Conservation (phyloP, 2,113 vertebrate genomes). For the Suncus etruscus region DNA sequence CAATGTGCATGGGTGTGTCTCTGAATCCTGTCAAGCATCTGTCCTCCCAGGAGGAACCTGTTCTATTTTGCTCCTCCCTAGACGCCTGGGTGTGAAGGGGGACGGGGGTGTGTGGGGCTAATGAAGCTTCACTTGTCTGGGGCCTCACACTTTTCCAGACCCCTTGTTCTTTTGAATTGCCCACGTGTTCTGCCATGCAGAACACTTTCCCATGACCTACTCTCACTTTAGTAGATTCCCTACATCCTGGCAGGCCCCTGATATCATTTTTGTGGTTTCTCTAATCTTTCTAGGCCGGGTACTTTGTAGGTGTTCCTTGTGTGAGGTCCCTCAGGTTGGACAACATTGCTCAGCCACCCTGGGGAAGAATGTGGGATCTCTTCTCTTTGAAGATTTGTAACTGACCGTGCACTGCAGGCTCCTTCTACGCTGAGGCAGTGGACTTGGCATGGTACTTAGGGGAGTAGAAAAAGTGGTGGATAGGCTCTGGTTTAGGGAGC, state of each 20-base stretch:
- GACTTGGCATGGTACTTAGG: neutral
- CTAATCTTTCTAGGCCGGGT: neutral
- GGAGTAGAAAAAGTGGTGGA: neutral
- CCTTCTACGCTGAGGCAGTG: neutral
- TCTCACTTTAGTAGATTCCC: neutral
- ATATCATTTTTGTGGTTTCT: neutral
- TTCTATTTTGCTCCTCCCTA: slow-evolving; percentile 16
- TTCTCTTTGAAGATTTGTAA: neutral
- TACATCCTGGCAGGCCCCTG: neutral
- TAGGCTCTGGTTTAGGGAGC: neutral
- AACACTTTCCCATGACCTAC: neutral
- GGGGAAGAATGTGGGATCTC: slow-evolving; percentile 14
- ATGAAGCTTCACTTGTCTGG: neutral
- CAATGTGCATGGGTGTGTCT: slow-evolving; percentile 47
- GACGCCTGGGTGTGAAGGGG: neutral
- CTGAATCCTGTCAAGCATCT: slow-evolving; percentile 23
- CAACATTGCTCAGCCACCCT: neutral
- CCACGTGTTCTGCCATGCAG: neutral
- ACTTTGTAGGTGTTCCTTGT: neutral
- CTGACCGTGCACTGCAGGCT: neutral
- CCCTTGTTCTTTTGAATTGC: neutral
- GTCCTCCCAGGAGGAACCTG: neutral
- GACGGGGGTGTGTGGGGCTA: neutral
- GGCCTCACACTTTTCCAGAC: neutral
- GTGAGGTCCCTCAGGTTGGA: neutral